Evolutionary conservation across 1,140 invertebrate genomes (phyloP).

Genomic region (Zaprionus davidi): DNA sequence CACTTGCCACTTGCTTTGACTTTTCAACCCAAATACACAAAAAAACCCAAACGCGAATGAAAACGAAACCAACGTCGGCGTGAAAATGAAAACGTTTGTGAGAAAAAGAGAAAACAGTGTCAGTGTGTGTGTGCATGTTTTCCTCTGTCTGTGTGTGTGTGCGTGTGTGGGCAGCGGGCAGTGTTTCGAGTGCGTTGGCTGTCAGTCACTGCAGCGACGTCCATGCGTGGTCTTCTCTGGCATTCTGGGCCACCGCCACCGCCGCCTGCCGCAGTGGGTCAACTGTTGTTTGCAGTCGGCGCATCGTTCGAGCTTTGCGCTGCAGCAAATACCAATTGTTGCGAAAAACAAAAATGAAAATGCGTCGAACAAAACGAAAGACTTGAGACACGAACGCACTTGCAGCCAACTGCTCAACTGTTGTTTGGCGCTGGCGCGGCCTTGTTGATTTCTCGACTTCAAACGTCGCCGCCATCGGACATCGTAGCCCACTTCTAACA

Average conservation of each 20-base stretch:
- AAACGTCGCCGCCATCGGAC: slow-evolving; percentile 46
- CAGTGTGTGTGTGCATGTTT: slow-evolving; percentile 41
- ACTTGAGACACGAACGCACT: slow-evolving; percentile 75
- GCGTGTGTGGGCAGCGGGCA: slow-evolving; percentile 30
- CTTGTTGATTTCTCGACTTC: slow-evolving; percentile 45
- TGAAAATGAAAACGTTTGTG: slow-evolving; percentile 71
- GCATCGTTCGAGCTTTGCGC: slow-evolving; percentile 15
- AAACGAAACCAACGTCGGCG: slow-evolving; percentile 64
- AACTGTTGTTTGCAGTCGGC: slow-evolving; percentile 43
- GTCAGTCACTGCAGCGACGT: slow-evolving; percentile 53
- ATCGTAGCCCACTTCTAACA: slow-evolving; percentile 74
- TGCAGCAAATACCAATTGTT: slow-evolving; percentile 20
- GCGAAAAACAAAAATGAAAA: slow-evolving; percentile 11
- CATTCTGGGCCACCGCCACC: slow-evolving; percentile 31
- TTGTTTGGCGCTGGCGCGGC: not conserved
- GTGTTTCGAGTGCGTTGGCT: slow-evolving; percentile 64
- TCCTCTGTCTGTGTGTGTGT: slow-evolving; percentile 42
- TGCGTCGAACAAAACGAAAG: slow-evolving; percentile 60
- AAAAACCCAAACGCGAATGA: slow-evolving; percentile 52
- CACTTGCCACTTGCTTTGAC: slow-evolving; percentile 68
- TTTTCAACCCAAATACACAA: slow-evolving; percentile 68
- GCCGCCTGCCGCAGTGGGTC: slow-evolving; percentile 55
- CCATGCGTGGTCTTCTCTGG: slow-evolving; percentile 21
- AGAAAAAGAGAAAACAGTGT: slow-evolving; percentile 71
- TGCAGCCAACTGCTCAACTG: slow-evolving; percentile 36